Base-by-base conservation (phyloP, 2,113 vertebrate species). In the Stictonetta naevosa region DNA sequence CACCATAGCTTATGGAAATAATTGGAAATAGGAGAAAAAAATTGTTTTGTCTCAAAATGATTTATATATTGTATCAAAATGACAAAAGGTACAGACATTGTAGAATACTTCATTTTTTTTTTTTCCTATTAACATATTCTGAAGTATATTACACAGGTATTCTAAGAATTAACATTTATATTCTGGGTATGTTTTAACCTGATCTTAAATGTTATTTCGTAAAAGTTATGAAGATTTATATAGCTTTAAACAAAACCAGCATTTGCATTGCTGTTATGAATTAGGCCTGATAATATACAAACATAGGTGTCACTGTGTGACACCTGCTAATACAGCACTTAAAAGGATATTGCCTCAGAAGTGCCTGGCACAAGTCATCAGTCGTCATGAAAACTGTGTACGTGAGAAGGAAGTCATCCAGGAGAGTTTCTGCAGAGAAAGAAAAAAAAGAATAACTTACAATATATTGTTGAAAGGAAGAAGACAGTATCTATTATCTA, bases 321-420 rank as follows among this genome's bases (percentile, higher is more conserved):
- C 22, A 20, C 4, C 14, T 2, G 0, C 21, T 72, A 83, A 72
- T 9, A 29, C 5, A 73, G 22, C 25, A 33, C 6, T 74, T 90
- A 91, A 99, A 99, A 99, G 99, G 99, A 99, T 99, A 99, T 99
- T 99, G 99, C 96, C 98, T 98, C 82, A 99, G 97, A 85, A 99
- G 98, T 50, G 99, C 99, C 97, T 99, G 99, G 95, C 99, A 99
- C 96, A 99, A 97, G 97, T 99, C 99, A 87, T 98, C 98, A 2
- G 99, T 99, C 2, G 99, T 99, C 99, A 99, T 99, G 98, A 99
- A 99, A 84, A 99, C 99, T 2, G 99, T 99, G 94, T 99, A 99
- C 1, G 99, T 99, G 96, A 99, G 98, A 84, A 99, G 98, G 96
- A 99, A 99, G 96, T 99, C 99, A 97, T 99, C 99, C 88, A 99